Evolutionary conservation across 2,888 invertebrate genomes (phyloP).

Genomic region (Brenthis ino): DNA sequence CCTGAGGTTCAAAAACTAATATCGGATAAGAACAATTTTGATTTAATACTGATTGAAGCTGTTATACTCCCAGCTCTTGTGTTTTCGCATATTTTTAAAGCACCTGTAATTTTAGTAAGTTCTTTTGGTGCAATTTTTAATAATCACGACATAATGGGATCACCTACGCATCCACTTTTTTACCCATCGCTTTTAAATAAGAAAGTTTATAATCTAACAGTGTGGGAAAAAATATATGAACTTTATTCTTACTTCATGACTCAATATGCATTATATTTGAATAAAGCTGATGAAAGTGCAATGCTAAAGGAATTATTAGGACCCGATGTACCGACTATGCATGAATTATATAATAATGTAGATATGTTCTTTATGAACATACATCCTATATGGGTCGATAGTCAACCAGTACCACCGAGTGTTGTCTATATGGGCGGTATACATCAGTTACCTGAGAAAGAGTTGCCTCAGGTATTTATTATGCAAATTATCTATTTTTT

Average conservation of each 20-base stretch:
- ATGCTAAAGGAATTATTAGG: constrained; percentile 47
- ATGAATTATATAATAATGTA: constrained; percentile 48
- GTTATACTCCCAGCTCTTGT: constrained; percentile 43
- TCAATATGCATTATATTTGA: constrained; percentile 16
- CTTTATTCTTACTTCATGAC: constrained; percentile 40
- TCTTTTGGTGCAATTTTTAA: constrained; percentile 44
- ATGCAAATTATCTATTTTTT: neutral
- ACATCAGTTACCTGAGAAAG: constrained; percentile 57
- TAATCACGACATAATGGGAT: constrained; percentile 46
- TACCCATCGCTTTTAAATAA: constrained; percentile 45
- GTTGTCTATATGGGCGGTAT: constrained; percentile 66
- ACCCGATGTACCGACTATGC: constrained; percentile 41
- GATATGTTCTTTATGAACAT: constrained; percentile 66
- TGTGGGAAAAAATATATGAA: constrained; percentile 48
- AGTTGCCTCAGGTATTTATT: constrained; percentile 59
- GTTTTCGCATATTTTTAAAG: constrained; percentile 52
- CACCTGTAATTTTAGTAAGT: constrained; percentile 49
- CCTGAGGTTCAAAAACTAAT: constrained; percentile 37
- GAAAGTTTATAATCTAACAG: constrained; percentile 46
- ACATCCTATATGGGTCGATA: constrained; percentile 57
- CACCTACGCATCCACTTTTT: constrained; percentile 47
- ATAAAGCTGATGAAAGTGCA: constrained; percentile 36
- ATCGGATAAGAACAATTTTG: constrained; percentile 42
- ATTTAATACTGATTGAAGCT: constrained; percentile 54
- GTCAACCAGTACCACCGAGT: constrained; percentile 62